Percentiles rank a stretch among this genome's conserved stretches.
Conservation (phyloP, 2,888 invertebrate genomes). For the Scaptomyza parva region DNA sequence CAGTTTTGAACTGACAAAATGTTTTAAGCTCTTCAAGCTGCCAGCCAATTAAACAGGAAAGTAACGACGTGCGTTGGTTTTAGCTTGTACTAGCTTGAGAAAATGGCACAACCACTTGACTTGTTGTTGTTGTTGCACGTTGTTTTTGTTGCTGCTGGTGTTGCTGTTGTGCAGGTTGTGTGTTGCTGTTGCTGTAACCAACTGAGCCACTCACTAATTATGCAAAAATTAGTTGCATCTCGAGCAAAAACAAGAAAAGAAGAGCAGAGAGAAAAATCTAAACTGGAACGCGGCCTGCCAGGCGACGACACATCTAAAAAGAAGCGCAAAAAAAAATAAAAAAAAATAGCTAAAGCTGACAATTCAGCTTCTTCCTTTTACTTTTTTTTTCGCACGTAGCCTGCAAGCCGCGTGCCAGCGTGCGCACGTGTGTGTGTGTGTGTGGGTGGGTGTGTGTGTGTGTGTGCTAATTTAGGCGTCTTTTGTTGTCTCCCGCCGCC, state of each 20-base stretch:
- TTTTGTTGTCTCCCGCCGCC: constrained; percentile 59
- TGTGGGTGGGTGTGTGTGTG: constrained; percentile 32
- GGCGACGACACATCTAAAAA: constrained; percentile 39
- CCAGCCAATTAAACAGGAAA: constrained; percentile 62
- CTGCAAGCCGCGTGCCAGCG: constrained; percentile 17
- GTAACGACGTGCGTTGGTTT: constrained; percentile 52
- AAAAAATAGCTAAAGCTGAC: constrained; percentile 42
- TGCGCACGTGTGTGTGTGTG: constrained; percentile 13
- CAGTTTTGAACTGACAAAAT: constrained; percentile 18
- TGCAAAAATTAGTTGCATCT: constrained; percentile 72
- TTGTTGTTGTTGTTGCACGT: constrained; percentile 41
- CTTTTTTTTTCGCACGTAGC: constrained; percentile 57
- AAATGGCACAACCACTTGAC: constrained; percentile 77
- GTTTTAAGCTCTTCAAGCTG: constrained; percentile 30
- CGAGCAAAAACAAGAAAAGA: constrained; percentile 15
- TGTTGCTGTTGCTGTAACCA: constrained; percentile 59
- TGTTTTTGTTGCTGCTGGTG: constrained; percentile 31
- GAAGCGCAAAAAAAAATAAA: too few species aligned
- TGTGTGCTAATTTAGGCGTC: constrained; percentile 71
- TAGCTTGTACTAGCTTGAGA: constrained; percentile 65
- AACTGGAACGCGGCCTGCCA: constrained; percentile 67
- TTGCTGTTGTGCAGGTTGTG: constrained; percentile 25
- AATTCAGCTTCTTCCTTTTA: constrained; percentile 35
- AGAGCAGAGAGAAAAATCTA: constrained; percentile 38
- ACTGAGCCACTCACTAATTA: constrained; percentile 75